Base-by-base conservation (phyloP, 2,113 vertebrate species). In the Anser brachyrhynchus region DNA sequence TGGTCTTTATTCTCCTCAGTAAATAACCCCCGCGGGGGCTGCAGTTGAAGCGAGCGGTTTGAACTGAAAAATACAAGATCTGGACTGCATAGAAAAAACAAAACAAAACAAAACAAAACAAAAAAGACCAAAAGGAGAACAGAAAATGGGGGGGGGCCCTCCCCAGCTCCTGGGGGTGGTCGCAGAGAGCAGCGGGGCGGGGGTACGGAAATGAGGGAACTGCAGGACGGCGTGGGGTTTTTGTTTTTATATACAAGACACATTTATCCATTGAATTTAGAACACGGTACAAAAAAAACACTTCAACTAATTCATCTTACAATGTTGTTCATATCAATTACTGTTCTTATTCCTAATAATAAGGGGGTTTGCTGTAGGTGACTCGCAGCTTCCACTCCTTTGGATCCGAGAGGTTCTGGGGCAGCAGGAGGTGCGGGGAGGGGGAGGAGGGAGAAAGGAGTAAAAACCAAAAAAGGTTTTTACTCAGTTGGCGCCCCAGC, bases 241-340 rank as follows among this genome's bases (percentile, higher is more conserved):
- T 98, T 95, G 89, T 98, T 97, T 98, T 99, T 99, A 99, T 99
- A 99, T 99, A 99, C 99, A 99, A 99, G 99, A 99, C 98, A 99
- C 98, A 98, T 98, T 99, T 98, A 99, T 98, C 98, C 99, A 99
- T 99, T 98, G 99, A 99, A 99, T 99, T 98, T 97, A 99, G 98
- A 97, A 98, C 98, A 99, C 99, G 98, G 99, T 99, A 99, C 99
- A 99, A 99, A 99, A 99, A 98, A 98, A 98, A 97, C 39, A 98
- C 97, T 97, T 98, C 97, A 98, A 98, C 97, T 98, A 98, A 98
- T 98, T 97, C 67, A 98, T 98, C 97, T 97, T 98, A 99, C 98
- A 99, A 98, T 98, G 98, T 98, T 98, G 98, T 98, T 98, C 98
- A 99, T 99, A 98, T 98, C 98, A 98, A 98, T 98, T 97, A 98